Base-by-base conservation (phyloP, 2,888 invertebrate genomes). In the Heliconius cydno region DNA sequence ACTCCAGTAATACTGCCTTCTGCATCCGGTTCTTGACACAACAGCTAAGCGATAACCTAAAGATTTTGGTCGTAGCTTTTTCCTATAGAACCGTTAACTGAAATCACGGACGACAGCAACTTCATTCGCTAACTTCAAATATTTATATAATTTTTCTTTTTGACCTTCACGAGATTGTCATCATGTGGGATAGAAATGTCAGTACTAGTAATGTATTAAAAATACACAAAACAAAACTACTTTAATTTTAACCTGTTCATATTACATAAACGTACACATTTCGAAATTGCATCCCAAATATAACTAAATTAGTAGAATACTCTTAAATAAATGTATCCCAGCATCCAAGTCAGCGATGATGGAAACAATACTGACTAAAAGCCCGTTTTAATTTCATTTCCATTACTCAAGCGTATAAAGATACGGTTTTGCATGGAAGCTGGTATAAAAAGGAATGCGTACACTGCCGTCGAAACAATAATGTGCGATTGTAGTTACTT, bases 401-500 rank as follows among this genome's bases (percentile, higher is more conserved):
- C 90, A 90, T 91, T 92, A 91, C 90, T 90, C 89, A 90, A 86
- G 88, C 90, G 91, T 90, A 88, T 86, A 92, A 92, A 92, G 91
- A 91, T 92, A 92, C 89, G 89, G 90, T 90, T 92, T 89, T 90
- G 89, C 90, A 91, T 90, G 88, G 88, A 90, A 90, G 88, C 89
- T 88, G 88, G 88, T 90, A 92, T 92, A 92, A 94, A 94, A 93
- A 91, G 88, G 87, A 90, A 89, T 90, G 89, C 88, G 88, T 90
- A 90, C 89, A 87, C 87, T 88, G 90, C 85, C 86, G 85, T 90
- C 89, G 90, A 94, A 94, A 94, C 94, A 94, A 94, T 93, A 93
- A 93, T 92, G 91, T 90, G 87, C 91, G 92, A 93, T 94, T 93
- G 94, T 93, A 92, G 93, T 91, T 91, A 91, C 90, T 90, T 87